phyloP scores from a whole-genome alignment of 2,113 vertebrate species.

The Halcyon senegalensis region DNA sequence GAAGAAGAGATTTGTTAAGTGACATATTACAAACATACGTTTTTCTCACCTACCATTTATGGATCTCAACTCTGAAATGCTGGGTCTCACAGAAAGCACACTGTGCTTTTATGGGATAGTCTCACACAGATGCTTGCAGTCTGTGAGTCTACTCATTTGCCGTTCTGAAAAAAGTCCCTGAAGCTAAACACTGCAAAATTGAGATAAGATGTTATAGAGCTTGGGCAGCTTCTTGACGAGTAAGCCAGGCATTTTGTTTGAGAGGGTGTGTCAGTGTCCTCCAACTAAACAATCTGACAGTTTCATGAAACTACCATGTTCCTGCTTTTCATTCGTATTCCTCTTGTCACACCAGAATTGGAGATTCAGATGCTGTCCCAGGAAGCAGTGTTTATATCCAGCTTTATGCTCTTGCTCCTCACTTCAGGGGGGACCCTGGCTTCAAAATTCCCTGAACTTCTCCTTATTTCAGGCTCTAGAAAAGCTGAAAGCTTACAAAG shows the following conservation, averaged over 20 bases:
- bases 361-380: background rate
- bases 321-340: background rate
- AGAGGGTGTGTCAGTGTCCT: background rate
- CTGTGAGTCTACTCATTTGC: background rate
- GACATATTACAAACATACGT: background rate
- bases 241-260: background rate
- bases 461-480: background rate
- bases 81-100: background rate
- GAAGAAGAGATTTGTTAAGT: background rate
- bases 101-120: background rate
- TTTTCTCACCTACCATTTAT: background rate
- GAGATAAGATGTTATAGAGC: background rate
- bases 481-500: background rate
- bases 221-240: background rate
- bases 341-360: background rate
- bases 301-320: background rate
- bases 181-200: background rate
- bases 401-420: background rate
- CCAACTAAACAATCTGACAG: background rate
- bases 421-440: background rate
- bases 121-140: background rate
- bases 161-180: background rate
- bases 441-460: background rate
- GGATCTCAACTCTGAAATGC: background rate
- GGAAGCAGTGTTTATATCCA: background rate